Percentiles rank a stretch among this genome's conserved stretches.
These are phyloP conservation scores for Conopomorpha cramerella DNA, from an alignment of 1,140 invertebrate genomes.

Conservation along the genomic window DNA sequence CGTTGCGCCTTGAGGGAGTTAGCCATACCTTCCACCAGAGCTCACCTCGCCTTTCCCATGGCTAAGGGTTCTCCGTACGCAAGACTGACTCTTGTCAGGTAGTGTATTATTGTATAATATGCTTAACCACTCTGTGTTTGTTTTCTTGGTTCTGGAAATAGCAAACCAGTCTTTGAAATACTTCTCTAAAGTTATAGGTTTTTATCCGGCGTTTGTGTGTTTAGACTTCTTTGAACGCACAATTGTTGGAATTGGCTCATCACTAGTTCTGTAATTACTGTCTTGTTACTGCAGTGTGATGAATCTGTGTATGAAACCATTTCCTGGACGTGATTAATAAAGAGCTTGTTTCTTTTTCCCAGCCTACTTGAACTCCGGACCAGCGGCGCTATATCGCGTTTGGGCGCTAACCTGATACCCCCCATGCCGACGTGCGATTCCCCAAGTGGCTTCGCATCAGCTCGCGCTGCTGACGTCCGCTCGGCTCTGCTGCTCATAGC, in stretches of 20 bases:
- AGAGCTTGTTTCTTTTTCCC: neutral
- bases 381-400: conserved; percentile 21
- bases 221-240: no score
- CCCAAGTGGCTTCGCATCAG: conserved; percentile 35
- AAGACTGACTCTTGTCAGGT: conserved; percentile 33
- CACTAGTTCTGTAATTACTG: no score
- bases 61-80: conserved; percentile 33
- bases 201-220: no score
- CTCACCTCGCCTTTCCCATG: conserved; percentile 36
- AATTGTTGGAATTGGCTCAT: no score
- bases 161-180: no score
- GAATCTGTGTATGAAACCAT: no score
- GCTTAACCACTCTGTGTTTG: no score
- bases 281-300: no score
- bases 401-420: conserved; percentile 32
- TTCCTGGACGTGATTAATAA: no score
- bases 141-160: no score
- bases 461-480: conserved; percentile 35
- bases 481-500: conserved; percentile 33
- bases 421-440: conserved; percentile 39
- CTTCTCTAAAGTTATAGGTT: no score
- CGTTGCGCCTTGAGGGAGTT: conserved; percentile 37
- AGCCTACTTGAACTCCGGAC: conserved; percentile 36
- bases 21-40: conserved; percentile 32
- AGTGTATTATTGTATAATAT: no score